These are phyloP conservation scores for Anaspis maculata DNA, from an alignment of 2,888 invertebrate species.

Conservation along the genomic window DNA sequence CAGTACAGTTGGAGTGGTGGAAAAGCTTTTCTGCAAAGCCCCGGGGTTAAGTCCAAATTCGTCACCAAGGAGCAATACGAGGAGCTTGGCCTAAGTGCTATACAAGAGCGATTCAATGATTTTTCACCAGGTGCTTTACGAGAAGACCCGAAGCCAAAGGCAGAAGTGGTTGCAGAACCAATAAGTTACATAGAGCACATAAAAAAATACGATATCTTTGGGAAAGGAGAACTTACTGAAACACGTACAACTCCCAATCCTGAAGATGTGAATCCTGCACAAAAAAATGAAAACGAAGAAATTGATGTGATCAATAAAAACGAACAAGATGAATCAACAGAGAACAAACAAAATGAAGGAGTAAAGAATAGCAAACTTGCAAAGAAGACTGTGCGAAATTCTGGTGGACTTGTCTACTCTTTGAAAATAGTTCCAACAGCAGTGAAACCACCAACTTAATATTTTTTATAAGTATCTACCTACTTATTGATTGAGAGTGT, in stretches of 20 bases:
- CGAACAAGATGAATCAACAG: background rate
- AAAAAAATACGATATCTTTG: conserved; percentile 18
- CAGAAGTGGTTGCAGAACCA: conserved; percentile 4
- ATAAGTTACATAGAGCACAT: conserved; percentile 18
- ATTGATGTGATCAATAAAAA: conserved; percentile 7
- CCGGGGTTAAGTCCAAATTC: conserved; percentile 61
- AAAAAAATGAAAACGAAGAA: conserved; percentile 6
- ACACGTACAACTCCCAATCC: background rate
- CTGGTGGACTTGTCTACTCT: conserved; percentile 7
- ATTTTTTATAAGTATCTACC: too few species aligned
- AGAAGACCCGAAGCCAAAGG: conserved; percentile 3
- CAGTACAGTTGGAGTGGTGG: conserved; percentile 89
- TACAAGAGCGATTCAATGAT: conserved; percentile 49
- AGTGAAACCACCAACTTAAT: conserved; percentile 2
- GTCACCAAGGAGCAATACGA: conserved; percentile 83
- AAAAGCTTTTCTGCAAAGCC: conserved; percentile 61
- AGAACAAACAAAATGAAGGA: conserved; percentile 3
- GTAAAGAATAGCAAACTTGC: conserved; percentile 4
- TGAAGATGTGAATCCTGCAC: conserved; percentile 1
- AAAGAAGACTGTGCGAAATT: conserved; percentile 8
- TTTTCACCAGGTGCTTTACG: conserved; percentile 17
- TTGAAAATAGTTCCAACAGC: conserved; percentile 8
- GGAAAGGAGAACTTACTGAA: conserved; percentile 12
- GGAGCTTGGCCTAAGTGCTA: conserved; percentile 64
- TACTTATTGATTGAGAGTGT: too few species aligned